These are phyloP conservation scores for Drosophila nasuta DNA, from an alignment of 1,140 invertebrate species.

Conservation along the genomic window DNA sequence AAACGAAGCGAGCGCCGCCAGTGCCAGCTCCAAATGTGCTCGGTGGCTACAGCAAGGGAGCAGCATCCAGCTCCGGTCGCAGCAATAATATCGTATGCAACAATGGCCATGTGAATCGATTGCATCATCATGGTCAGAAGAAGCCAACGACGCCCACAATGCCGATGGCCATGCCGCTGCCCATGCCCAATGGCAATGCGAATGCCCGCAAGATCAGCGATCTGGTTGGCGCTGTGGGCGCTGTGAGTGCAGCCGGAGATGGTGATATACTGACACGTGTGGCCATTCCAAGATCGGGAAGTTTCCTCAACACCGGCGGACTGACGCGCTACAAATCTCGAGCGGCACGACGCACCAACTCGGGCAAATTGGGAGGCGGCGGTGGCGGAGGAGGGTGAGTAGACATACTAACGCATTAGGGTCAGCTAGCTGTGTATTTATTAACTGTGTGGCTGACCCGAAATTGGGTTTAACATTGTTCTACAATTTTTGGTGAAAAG, in stretches of 20 bases:
- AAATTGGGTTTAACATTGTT: slow-evolving; percentile 53
- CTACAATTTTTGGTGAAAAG: slow-evolving; percentile 66
- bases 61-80: slow-evolving; percentile 14
- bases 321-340: slow-evolving; percentile 88
- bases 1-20: slow-evolving; percentile 79
- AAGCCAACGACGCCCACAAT: slow-evolving; percentile 28
- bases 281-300: slow-evolving; percentile 92
- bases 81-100: slow-evolving; percentile 56
- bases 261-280: slow-evolving; percentile 93
- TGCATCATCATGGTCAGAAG: slow-evolving; percentile 43
- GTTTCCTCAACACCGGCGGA: slow-evolving; percentile 92
- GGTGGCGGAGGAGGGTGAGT: slow-evolving; percentile 79
- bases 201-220: slow-evolving; percentile 75
- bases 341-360: slow-evolving; percentile 74
- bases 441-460: slow-evolving; percentile 28
- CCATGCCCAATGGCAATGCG: slow-evolving; percentile 75
- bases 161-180: slow-evolving; percentile 54
- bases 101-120: slow-evolving; percentile 67
- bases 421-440: neutral
- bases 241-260: slow-evolving; percentile 78
- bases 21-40: slow-evolving; percentile 60
- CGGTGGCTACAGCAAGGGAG: slow-evolving; percentile 17
- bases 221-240: slow-evolving; percentile 48
- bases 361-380: slow-evolving; percentile 63
- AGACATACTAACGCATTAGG: slow-evolving; percentile 43